These are phyloP conservation scores for Malurus melanocephalus DNA, from an alignment of 2,113 vertebrate genomes.

Conservation along the genomic window DNA sequence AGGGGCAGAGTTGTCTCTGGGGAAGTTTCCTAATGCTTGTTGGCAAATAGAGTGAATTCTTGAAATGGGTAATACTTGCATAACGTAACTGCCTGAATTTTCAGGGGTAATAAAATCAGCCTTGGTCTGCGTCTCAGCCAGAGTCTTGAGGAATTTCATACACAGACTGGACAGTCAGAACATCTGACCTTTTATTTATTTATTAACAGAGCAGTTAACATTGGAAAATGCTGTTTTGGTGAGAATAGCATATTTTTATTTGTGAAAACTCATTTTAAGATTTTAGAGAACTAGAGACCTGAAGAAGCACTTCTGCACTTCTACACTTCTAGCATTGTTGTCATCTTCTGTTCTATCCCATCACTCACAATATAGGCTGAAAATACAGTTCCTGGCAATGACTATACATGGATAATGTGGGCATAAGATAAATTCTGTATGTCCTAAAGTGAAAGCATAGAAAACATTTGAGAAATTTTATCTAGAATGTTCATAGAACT, in stretches of 20 bases:
- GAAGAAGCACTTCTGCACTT: neutral
- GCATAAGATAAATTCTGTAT: neutral
- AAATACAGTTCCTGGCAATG: neutral
- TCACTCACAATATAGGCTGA: neutral
- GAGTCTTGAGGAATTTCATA: neutral
- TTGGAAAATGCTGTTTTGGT: neutral
- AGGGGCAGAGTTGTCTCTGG: neutral
- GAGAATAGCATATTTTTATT: neutral
- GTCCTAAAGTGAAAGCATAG: neutral
- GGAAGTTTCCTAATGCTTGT: neutral
- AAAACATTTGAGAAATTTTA: neutral
- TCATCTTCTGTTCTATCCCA: neutral
- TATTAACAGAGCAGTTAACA: neutral
- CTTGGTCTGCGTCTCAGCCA: neutral
- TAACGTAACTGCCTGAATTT: neutral
- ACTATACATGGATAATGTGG: fast-evolving
- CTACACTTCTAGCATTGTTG: neutral
- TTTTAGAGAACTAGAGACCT: neutral
- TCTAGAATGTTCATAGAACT: neutral
- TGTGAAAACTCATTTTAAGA: neutral
- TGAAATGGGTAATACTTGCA: neutral
- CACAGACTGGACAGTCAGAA: neutral
- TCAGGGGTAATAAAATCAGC: neutral
- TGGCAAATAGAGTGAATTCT: neutral
- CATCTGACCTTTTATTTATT: neutral